Conservation (phyloP, 2,113 vertebrate genomes). For the Microcebus murinus region DNA sequence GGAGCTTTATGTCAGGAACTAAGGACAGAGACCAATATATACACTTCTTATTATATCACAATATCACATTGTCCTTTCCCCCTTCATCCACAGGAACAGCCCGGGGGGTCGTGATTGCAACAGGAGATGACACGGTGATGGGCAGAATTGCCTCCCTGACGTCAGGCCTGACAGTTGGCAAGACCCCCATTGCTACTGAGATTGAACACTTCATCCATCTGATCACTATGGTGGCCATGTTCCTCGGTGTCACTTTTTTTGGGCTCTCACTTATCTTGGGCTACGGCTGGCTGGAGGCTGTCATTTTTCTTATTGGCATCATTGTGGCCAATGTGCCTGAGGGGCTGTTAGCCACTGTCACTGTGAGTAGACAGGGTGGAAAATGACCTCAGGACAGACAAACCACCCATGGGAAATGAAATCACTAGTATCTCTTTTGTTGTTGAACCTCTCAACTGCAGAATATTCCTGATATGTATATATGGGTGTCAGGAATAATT, state of each 20-base stretch:
- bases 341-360: conserved; percentile 82
- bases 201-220: conserved; percentile 80
- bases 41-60: neutral
- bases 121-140: conserved; percentile 78
- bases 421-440: neutral
- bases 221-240: conserved; percentile 74
- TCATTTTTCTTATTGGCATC: conserved; percentile 84
- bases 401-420: neutral
- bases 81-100: conserved; percentile 67
- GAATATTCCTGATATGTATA: accelerated
- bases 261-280: conserved; percentile 72
- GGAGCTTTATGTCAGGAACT: neutral
- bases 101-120: conserved; percentile 74
- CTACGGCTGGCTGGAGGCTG: conserved; percentile 80
- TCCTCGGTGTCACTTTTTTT: conserved; percentile 77
- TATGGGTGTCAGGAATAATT: neutral
- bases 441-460: neutral
- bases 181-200: conserved; percentile 79
- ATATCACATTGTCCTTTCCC: neutral
- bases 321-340: conserved; percentile 84
- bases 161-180: conserved; percentile 60
- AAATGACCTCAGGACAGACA: neutral
- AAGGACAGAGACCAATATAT: neutral
- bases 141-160: conserved; percentile 79
- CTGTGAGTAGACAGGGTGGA: conserved; percentile 69